Evolutionary conservation across 1,140 invertebrate species (phyloP).

Genomic region (Hirudo medicinalis): DNA sequence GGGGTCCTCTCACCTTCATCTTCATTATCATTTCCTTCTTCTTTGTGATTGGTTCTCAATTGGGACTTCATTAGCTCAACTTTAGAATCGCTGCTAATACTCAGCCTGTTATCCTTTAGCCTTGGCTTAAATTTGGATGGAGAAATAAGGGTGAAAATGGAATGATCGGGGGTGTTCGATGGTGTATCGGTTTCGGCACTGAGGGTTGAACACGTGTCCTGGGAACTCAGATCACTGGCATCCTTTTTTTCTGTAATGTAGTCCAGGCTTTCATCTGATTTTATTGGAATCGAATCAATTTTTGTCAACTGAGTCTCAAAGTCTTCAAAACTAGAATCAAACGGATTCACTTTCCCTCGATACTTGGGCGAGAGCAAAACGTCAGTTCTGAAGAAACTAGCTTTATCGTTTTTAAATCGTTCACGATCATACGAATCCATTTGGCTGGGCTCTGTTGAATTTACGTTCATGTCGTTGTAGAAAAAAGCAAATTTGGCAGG

Average conservation of each 20-base stretch:
- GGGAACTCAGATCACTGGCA: background rate
- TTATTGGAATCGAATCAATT: slow-evolving; percentile 9
- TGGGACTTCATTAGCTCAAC: background rate
- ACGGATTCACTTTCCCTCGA: background rate
- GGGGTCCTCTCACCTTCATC: too few species aligned
- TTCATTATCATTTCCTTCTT: too few species aligned
- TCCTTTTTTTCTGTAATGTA: background rate
- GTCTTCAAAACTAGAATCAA: slow-evolving; percentile 1
- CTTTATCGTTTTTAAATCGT: background rate
- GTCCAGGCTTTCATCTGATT: slow-evolving; percentile 4
- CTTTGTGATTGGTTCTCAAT: too few species aligned
- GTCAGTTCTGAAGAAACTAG: slow-evolving; percentile 1
- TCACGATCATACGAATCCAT: background rate
- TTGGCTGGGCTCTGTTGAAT: background rate
- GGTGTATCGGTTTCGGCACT: background rate
- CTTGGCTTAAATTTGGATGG: slow-evolving; percentile 3
- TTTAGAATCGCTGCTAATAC: slow-evolving; percentile 8
- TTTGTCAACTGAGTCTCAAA: slow-evolving; percentile 6
- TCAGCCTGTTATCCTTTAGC: background rate
- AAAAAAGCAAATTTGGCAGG: slow-evolving; percentile 10
- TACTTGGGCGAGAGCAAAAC: slow-evolving; percentile 4
- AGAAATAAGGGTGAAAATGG: slow-evolving; percentile 8
- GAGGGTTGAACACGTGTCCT: too few species aligned
- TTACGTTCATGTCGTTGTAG: background rate
- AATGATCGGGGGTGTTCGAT: background rate